Percentiles rank a stretch among this genome's conserved stretches.
Evolutionary conservation across 2,888 invertebrate genomes (phyloP).

Genomic region (Ryuthela nishihirai): DNA sequence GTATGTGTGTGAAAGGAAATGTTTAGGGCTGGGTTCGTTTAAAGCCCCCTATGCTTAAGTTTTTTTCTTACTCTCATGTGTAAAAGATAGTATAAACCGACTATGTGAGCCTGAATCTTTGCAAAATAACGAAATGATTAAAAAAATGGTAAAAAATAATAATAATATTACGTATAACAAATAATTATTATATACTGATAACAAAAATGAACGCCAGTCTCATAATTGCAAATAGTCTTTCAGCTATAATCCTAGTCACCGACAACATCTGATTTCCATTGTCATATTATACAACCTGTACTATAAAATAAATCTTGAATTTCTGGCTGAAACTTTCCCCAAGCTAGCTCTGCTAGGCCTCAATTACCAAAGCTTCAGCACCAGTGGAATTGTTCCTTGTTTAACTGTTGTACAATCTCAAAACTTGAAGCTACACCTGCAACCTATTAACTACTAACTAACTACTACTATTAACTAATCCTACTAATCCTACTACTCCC

Average conservation of each 20-base stretch:
- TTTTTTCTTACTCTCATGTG: neutral
- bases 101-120: neutral
- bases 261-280: too few species aligned
- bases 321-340: too few species aligned
- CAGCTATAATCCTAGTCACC: too few species aligned
- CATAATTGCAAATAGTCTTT: too few species aligned
- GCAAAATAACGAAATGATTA: neutral
- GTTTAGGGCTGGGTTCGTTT: neutral
- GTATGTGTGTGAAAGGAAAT: slow-evolving; percentile 19
- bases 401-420: slow-evolving; percentile 22
- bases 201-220: neutral
- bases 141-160: too few species aligned
- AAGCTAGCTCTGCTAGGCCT: slow-evolving; percentile 37
- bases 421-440: too few species aligned
- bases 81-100: neutral
- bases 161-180: too few species aligned
- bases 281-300: too few species aligned
- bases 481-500: slow-evolving; percentile 25
- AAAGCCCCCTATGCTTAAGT: neutral
- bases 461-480: slow-evolving; percentile 14
- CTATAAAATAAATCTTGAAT: too few species aligned
- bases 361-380: slow-evolving; percentile 11
- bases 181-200: neutral
- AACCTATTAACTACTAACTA: too few species aligned
- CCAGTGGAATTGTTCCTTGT: slow-evolving; percentile 22